These are phyloP conservation scores for Pristionchus mayeri DNA, from an alignment of 2,888 invertebrate species.

Conservation along the genomic window DNA sequence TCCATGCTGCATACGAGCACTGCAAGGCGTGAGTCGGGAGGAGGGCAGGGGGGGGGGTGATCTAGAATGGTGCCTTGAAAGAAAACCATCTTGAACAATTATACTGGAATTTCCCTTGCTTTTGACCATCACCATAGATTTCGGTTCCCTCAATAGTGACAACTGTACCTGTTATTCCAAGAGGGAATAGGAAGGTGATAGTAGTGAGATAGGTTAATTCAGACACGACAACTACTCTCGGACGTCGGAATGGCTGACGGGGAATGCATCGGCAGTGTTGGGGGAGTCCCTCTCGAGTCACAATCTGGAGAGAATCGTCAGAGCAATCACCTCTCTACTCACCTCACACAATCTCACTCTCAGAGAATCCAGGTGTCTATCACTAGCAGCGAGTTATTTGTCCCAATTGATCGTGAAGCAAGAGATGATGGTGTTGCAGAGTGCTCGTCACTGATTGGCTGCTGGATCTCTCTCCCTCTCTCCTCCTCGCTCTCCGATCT, in stretches of 20 bases:
- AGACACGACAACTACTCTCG: constrained; percentile 29
- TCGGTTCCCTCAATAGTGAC: too few species aligned
- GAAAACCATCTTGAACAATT: too few species aligned
- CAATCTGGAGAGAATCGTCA: background rate
- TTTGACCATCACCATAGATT: too few species aligned
- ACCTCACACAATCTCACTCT: background rate
- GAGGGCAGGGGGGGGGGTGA: background rate
- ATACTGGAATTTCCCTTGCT: too few species aligned
- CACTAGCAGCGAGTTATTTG: too few species aligned
- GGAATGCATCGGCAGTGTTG: background rate
- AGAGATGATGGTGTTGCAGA: background rate
- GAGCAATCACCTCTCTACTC: background rate
- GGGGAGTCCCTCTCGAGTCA: constrained; percentile 31
- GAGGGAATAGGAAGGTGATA: too few species aligned
- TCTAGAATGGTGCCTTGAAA: too few species aligned
- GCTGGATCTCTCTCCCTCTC: background rate
- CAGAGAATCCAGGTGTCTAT: background rate
- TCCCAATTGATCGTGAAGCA: background rate
- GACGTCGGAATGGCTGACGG: constrained; percentile 30
- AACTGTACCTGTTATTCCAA: too few species aligned
- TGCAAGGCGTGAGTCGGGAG: constrained; percentile 31
- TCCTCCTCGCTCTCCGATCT: background rate
- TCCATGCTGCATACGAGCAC: constrained; percentile 23
- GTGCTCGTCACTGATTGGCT: background rate
- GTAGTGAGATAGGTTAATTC: background rate